Base-by-base conservation (phyloP, 1,140 invertebrate species). In the Bursaphelenchus mucronatus region DNA sequence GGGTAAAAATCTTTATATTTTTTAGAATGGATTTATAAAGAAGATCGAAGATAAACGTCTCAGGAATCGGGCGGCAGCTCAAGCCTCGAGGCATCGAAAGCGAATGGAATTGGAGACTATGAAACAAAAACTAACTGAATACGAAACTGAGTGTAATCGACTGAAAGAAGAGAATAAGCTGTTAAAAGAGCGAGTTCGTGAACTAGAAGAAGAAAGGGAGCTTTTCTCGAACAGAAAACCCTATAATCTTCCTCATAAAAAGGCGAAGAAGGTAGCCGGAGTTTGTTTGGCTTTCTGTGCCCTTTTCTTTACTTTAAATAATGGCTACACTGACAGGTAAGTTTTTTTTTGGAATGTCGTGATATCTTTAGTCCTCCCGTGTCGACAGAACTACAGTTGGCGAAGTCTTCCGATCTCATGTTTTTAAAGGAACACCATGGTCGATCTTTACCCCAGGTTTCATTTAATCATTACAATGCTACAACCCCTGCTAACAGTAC, bases 31-130 rank as follows among this genome's bases (percentile, higher is more conserved):
- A 30, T 30, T 30, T 30, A 30, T 43, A 51, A 64, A 52, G 39
- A 64, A 64, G 39, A 40, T 63, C n/a, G 63, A 64, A 64, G 63
- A 64, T 51, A 52, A 55, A 6, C 30, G 50, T 17, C 61, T 64
- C 49, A 55, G 63, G 41, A 64, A 64, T 61, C 63, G 63, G 17
- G 57, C 59, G 19, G 63, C 63, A 15, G 63, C 63, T 39, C 63
- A 64, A 61, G 5, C 50, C 8, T 55, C 45, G 15, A 52, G 63
- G 7, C 13, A 62, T 17, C 19, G 55, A 9, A 64, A 64, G 40
- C 59, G 50, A 3, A 15, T 39, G 13, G 63, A 64, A 64, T 55
- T 40, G 30, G 63, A 64, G 7, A 19, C 40, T 10, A 64, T 64
- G 63, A 63, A 61, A 17, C 40, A 59, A 11, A 0, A 19, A 47